A percentile compares a stretch with the other conserved stretches of the same genome.
phyloP scores from a whole-genome alignment of 2,113 vertebrate genomes.

The Grus americana region DNA sequence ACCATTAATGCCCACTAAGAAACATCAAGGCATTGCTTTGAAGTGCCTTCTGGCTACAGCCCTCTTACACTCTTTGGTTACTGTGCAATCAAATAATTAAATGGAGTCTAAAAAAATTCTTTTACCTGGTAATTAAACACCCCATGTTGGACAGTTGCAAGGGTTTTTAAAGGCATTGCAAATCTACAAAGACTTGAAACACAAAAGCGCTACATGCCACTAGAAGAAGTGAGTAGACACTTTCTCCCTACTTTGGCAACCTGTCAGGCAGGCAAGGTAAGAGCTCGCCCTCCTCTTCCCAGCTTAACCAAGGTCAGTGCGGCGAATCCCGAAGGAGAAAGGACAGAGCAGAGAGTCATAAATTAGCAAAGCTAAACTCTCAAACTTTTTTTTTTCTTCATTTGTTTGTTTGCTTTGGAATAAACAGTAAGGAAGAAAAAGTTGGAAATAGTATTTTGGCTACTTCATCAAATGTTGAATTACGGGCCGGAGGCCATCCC shows the following conservation, averaged over 20 bases:
- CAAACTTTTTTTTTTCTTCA: background rate
- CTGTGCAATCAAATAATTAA: constrained; percentile 96
- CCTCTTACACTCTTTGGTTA: constrained; percentile 83
- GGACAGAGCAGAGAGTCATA: background rate
- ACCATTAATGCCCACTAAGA: constrained; percentile 91
- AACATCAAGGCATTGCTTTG: constrained; percentile 94
- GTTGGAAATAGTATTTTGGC: constrained; percentile 34
- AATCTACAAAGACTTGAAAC: constrained; percentile 79
- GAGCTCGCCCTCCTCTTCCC: background rate
- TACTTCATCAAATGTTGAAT: background rate
- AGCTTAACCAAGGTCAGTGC: background rate
- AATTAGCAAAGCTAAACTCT: constrained; percentile 10
- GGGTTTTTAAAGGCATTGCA: constrained; percentile 77
- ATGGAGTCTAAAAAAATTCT: constrained; percentile 84
- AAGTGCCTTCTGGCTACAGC: constrained; percentile 96
- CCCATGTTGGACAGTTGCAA: constrained; percentile 79
- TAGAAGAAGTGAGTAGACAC: background rate
- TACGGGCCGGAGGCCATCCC: background rate
- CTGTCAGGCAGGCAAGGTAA: constrained; percentile 59
- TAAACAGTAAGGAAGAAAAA: constrained; percentile 19
- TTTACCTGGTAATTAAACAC: constrained; percentile 95
- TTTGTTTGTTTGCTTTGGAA: constrained; percentile 65
- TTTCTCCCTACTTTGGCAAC: constrained; percentile 57
- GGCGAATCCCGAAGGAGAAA: background rate
- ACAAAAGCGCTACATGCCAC: constrained; percentile 75